Evolutionary conservation across 1,140 invertebrate genomes (phyloP).

Genomic region (Geopemphigus sp.): DNA sequence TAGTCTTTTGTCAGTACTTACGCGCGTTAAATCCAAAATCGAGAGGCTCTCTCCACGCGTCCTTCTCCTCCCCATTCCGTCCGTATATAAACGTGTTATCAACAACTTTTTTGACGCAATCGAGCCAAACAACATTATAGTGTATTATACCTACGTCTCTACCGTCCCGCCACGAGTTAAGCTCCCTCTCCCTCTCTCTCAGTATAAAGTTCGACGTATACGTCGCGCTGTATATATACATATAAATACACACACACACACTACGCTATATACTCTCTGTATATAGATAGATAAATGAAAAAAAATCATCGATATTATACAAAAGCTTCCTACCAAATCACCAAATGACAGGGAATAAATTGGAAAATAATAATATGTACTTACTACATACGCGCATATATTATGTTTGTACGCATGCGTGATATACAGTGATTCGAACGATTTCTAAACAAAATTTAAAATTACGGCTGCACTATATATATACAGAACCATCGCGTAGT

Average conservation of each 20-base stretch:
- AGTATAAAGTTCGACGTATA: not conserved
- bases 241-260: not conserved
- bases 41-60: not conserved
- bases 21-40: constrained; percentile 38
- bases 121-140: not conserved
- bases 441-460: no score
- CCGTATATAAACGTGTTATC: not conserved
- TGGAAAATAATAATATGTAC: not conserved
- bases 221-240: no score
- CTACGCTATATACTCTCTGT: not conserved
- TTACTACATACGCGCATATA: no score
- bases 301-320: not conserved
- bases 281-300: not conserved
- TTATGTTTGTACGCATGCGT: no score
- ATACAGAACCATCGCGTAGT: no score
- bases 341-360: constrained; percentile 7
- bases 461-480: no score
- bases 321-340: not conserved
- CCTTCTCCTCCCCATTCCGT: not conserved
- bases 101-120: constrained; percentile 27
- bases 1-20: constrained; percentile 23
- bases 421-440: no score
- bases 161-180: not conserved
- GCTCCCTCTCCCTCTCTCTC: not conserved
- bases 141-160: not conserved